These are phyloP conservation scores for Microctenopoma lineatum DNA, from an alignment of 2,797 vertebrate genomes.

Conservation along the genomic window DNA sequence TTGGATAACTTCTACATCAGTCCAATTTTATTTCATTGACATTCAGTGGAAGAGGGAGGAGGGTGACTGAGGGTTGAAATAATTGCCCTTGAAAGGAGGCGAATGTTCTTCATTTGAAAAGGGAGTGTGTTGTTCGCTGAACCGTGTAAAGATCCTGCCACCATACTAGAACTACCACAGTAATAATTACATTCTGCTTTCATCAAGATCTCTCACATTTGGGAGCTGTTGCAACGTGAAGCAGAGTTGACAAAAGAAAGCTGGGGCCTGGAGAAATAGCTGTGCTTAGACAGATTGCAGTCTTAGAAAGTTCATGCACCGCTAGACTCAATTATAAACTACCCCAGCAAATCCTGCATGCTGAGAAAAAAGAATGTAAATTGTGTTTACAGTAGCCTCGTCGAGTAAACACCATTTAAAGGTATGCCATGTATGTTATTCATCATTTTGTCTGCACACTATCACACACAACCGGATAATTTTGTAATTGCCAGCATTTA, in stretches of 20 bases:
- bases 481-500: slow-evolving; percentile 52
- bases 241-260: slow-evolving; percentile 68
- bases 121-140: slow-evolving; percentile 69
- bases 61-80: slow-evolving; percentile 77
- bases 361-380: slow-evolving; percentile 71
- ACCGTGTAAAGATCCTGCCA: slow-evolving; percentile 78
- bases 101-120: slow-evolving; percentile 72
- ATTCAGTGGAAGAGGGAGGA: slow-evolving; percentile 39
- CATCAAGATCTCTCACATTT: slow-evolving; percentile 80
- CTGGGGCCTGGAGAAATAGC: slow-evolving; percentile 66
- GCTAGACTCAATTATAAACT: slow-evolving; percentile 83
- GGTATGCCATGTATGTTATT: slow-evolving; percentile 71
- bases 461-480: slow-evolving; percentile 50
- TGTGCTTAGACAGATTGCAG: slow-evolving; percentile 77
- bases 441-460: slow-evolving; percentile 60
- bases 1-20: slow-evolving; percentile 42
- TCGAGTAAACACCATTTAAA: slow-evolving; percentile 73
- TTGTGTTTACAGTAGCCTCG: slow-evolving; percentile 74
- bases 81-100: slow-evolving; percentile 77
- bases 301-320: slow-evolving; percentile 80
- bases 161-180: slow-evolving; percentile 63
- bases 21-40: slow-evolving; percentile 52
- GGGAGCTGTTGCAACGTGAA: slow-evolving; percentile 59
- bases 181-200: slow-evolving; percentile 84
- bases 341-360: slow-evolving; percentile 69